Percentiles rank a stretch among this genome's conserved stretches.
These are phyloP conservation scores for Platichthys stellatus DNA, from an alignment of 2,113 vertebrate genomes.

Conservation along the genomic window DNA sequence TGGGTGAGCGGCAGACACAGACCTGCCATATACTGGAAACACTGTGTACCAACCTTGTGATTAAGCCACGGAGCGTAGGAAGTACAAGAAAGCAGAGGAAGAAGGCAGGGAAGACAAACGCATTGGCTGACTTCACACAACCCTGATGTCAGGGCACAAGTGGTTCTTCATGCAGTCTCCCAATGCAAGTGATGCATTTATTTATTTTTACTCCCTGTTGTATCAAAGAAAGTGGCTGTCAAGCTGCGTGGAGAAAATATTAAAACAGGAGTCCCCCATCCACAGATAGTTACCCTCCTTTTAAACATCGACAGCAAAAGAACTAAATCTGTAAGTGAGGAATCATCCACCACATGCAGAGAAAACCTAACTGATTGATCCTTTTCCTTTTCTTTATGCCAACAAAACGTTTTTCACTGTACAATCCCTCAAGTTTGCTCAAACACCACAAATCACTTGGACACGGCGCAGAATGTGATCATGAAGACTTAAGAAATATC, in stretches of 20 bases:
- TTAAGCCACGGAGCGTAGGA: constrained; percentile 58
- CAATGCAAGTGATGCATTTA: background rate
- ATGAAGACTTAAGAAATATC: no score
- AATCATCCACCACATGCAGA: constrained; percentile 2
- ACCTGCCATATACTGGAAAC: constrained; percentile 45
- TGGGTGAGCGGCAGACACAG: constrained; percentile 65
- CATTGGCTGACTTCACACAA: constrained; percentile 37
- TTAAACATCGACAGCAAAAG: constrained; percentile 31
- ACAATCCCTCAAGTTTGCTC: background rate
- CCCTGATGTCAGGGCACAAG: constrained; percentile 1
- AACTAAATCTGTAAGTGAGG: background rate
- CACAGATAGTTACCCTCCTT: constrained; percentile 9
- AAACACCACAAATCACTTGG: constrained; percentile 1
- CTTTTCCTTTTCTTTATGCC: background rate
- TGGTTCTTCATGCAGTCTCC: background rate
- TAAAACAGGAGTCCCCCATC: no score
- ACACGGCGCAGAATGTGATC: background rate
- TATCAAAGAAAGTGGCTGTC: constrained; percentile 20
- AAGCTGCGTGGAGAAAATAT: no score
- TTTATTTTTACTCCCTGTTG: background rate
- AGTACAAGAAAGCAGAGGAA: constrained; percentile 48
- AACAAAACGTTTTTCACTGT: background rate
- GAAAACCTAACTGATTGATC: background rate
- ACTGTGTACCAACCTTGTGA: constrained; percentile 50
- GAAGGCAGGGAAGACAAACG: constrained; percentile 27